Percentiles rank a stretch among this genome's conserved stretches.
phyloP scores from a whole-genome alignment of 2,888 invertebrate species.

The Archips crataeganus region DNA sequence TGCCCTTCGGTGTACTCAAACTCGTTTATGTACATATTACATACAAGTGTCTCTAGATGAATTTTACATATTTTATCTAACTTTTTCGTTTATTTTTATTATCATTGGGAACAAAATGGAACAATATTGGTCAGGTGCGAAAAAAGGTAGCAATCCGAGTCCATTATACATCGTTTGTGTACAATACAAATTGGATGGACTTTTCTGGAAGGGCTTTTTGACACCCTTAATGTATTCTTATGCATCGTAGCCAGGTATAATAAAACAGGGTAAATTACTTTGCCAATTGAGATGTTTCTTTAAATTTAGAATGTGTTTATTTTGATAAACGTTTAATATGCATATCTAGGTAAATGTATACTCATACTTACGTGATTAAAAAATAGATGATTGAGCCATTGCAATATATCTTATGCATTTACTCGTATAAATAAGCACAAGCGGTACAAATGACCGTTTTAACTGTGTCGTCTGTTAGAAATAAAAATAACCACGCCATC shows the following conservation, averaged over 20 bases:
- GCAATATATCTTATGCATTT: constrained; percentile 34
- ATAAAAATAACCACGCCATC: not conserved
- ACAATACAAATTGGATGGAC: not conserved
- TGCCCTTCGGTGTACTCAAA: not conserved
- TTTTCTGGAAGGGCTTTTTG: not conserved
- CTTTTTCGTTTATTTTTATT: not conserved
- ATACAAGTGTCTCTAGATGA: not conserved
- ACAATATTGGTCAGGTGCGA: constrained; percentile 13
- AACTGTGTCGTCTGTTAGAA: not conserved
- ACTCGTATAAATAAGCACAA: constrained; percentile 17
- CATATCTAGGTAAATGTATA: constrained; percentile 11
- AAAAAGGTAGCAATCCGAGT: not conserved
- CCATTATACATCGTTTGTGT: not conserved
- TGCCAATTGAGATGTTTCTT: constrained; percentile 34
- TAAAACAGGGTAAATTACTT: constrained; percentile 38
- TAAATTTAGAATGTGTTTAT: constrained; percentile 33
- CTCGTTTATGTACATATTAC: not conserved
- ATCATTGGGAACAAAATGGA: constrained; percentile 24
- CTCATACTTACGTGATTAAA: constrained; percentile 1
- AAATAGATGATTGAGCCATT: constrained; percentile 24
- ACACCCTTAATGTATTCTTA: constrained; percentile 4
- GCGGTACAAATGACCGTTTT: not conserved
- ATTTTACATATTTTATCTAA: not conserved
- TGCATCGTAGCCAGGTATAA: constrained; percentile 31
- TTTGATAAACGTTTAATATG: constrained; percentile 36